phyloP scores from a whole-genome alignment of 2,113 vertebrate genomes.

The Pitta sordida region DNA sequence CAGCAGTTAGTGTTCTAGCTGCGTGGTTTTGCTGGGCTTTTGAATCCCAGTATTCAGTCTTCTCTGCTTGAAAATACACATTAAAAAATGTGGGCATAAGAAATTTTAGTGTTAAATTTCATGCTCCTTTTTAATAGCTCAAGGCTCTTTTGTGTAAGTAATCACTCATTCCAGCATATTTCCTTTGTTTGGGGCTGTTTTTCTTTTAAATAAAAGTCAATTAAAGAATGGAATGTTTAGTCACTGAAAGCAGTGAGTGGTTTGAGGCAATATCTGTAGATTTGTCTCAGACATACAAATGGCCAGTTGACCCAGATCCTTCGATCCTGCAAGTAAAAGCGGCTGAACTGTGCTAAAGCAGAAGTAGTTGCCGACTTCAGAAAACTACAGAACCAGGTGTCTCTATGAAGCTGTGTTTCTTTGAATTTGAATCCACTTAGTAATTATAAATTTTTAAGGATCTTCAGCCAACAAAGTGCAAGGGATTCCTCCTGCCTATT shows the following conservation, averaged over 20 bases:
- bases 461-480: neutral
- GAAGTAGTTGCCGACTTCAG: neutral
- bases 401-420: neutral
- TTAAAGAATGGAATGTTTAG: neutral
- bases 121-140: neutral
- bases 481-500: neutral
- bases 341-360: neutral
- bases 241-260: neutral
- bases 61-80: neutral
- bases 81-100: neutral
- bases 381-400: neutral
- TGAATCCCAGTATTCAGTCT: neutral
- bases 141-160: neutral
- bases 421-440: neutral
- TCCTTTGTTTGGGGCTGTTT: neutral
- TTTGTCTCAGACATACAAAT: neutral
- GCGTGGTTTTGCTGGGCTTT: neutral
- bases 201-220: neutral
- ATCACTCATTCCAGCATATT: neutral
- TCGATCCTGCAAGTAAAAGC: neutral
- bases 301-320: neutral
- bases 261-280: neutral
- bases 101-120: neutral
- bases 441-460: neutral
- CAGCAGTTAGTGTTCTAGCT: neutral